Conservation (phyloP, 2,888 invertebrate species). For the Hydraecia micacea region DNA sequence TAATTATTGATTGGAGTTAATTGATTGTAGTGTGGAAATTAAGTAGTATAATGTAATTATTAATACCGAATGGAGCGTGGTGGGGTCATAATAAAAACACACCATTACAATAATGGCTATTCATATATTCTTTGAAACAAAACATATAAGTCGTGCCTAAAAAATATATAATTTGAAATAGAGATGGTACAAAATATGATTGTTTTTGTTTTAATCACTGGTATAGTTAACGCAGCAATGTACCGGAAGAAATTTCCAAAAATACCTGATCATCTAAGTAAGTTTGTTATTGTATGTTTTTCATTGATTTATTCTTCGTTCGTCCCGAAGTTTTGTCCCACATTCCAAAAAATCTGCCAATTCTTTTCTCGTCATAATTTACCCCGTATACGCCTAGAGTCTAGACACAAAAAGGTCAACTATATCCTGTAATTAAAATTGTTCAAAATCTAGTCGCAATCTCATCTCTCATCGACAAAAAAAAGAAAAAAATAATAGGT, state of each 20-base stretch:
- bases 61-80: too few species aligned
- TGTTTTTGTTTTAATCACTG: too few species aligned
- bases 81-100: too few species aligned
- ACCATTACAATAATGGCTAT: background rate
- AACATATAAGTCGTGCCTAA: background rate
- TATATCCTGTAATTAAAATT: background rate
- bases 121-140: background rate
- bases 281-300: background rate
- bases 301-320: too few species aligned
- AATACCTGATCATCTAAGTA: slow-evolving; percentile 6
- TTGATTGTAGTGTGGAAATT: too few species aligned
- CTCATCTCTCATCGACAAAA: too few species aligned
- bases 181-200: slow-evolving; percentile 2
- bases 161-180: background rate
- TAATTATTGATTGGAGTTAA: too few species aligned
- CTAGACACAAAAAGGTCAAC: background rate
- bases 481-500: background rate
- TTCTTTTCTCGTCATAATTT: too few species aligned
- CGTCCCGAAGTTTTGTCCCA: too few species aligned
- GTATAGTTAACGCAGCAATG: background rate
- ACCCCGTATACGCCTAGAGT: background rate
- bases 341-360: too few species aligned
- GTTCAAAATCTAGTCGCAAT: too few species aligned
- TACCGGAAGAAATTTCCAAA: background rate
- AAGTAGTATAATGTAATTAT: too few species aligned